phyloP scores from a whole-genome alignment of 2,113 vertebrate species.

The Stegostoma tigrinum region DNA sequence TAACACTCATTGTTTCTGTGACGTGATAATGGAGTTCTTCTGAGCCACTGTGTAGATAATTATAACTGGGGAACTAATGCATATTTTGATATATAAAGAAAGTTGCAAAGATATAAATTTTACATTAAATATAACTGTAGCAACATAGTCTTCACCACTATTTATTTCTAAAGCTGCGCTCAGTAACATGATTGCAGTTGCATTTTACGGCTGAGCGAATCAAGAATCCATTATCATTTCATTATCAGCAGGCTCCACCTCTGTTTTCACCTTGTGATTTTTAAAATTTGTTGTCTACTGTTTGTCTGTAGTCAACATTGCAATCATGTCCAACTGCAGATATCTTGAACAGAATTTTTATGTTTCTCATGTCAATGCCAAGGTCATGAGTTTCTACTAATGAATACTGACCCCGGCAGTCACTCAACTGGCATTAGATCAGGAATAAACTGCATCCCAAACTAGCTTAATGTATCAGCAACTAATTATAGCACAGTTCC shows the following conservation, averaged over 20 bases:
- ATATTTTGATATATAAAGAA: neutral
- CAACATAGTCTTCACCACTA: neutral
- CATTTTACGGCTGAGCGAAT: neutral
- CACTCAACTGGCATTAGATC: conserved; percentile 36
- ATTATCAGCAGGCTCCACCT: neutral
- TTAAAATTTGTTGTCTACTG: neutral
- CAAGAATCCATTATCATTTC: neutral
- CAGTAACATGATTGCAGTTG: neutral
- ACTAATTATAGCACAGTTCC: conserved; percentile 57
- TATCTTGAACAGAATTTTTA: neutral
- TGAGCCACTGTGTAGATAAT: neutral
- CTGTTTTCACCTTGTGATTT: neutral
- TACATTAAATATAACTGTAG: neutral
- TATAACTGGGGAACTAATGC: neutral
- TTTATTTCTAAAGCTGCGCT: neutral
- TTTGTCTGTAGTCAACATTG: neutral
- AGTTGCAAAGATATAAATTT: neutral
- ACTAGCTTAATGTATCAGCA: conserved; percentile 59
- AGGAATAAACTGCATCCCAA: conserved; percentile 54
- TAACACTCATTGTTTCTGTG: no score
- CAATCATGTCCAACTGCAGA: neutral
- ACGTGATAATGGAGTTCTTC: neutral
- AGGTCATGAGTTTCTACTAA: conserved; percentile 8
- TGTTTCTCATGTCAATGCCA: neutral
- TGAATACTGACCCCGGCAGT: conserved; percentile 26